Evolutionary conservation across 2,797 vertebrate species (phyloP), one percentile per base, ranked within the genome.

Genomic region (Phataginus tetradactyla): DNA sequence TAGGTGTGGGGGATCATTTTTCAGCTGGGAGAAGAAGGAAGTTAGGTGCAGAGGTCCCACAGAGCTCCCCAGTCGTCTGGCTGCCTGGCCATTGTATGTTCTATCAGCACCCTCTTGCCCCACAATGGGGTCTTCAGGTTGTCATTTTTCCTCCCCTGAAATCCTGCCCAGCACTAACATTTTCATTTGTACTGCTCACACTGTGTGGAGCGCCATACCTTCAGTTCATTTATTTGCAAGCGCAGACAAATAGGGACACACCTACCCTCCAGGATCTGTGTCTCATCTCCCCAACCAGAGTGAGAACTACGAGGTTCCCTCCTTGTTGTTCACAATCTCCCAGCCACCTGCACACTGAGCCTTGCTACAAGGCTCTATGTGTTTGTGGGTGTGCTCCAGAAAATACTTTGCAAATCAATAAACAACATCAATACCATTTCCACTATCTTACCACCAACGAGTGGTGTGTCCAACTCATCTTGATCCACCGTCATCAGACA

Each of bases 21-120:
- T 55, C 53, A 79, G 59, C 42, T 8, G 34, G 37, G 55, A 88
- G 69, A 89, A 91, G 69, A 42, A 72, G 66, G 81, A 95, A 97
- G 81, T 86, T 57, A 29, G 1, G 3, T 9, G 6, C 4, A 1
- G 63, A 32, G 68, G 37, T 81, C 90, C 90, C 39, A 32, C 55
- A 32, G 37, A 32, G 18, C 63, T 81, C 59, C 5, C 13, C 17
- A 0, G 39, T 32, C 91, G 7, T 59, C 77, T 29, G 42, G 39
- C 4, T n/a, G 57, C 27, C 25, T 0, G 2, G 20, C 27, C 53
- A 17, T 9, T 21, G 14, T 4, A 20, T 55, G 23, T 85, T 29
- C 25, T 68, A 32, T 17, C 14, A 0, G 32, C 3, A 2, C 14
- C 29, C 29, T 7, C 2, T 11, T 0, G 15, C 61, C 5, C 69